Percentiles rank a stretch among this genome's conserved stretches.
Evolutionary conservation across 2,113 vertebrate species (phyloP).

Genomic region (Nycticebus coucang): DNA sequence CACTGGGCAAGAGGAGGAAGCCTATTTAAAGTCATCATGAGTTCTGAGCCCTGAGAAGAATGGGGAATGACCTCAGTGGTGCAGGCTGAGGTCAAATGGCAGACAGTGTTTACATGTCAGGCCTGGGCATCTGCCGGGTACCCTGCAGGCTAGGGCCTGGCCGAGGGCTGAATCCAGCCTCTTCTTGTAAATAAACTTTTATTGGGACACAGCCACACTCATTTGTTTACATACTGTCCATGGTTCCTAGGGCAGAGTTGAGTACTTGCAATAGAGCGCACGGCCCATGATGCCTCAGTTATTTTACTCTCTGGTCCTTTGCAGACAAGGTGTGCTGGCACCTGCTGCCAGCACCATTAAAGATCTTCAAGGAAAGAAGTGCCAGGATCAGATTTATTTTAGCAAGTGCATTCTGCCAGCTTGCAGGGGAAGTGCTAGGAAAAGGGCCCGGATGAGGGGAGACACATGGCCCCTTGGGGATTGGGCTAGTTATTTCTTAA

Average conservation of each 20-base stretch:
- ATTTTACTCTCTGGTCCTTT: not conserved
- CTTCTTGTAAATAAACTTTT: conserved; percentile 37
- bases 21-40: not conserved
- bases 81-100: not conserved
- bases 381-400: not conserved
- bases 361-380: not conserved
- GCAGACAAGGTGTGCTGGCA: not conserved
- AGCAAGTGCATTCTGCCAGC: not conserved
- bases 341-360: not conserved
- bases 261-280: not conserved
- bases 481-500: not conserved
- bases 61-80: not conserved
- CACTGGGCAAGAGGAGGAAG: not conserved
- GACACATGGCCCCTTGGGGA: not conserved
- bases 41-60: conserved; percentile 9
- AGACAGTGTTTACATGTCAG: not conserved
- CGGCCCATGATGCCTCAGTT: not conserved
- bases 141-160: not conserved
- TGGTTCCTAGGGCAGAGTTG: not conserved
- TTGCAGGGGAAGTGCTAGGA: not conserved
- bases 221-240: not conserved
- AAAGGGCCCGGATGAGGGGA: not conserved
- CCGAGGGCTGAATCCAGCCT: not conserved
- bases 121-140: not conserved
- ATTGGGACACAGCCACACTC: not conserved